Evolutionary conservation across 1,140 invertebrate species (phyloP).

Genomic region (Cotesia vestalis): DNA sequence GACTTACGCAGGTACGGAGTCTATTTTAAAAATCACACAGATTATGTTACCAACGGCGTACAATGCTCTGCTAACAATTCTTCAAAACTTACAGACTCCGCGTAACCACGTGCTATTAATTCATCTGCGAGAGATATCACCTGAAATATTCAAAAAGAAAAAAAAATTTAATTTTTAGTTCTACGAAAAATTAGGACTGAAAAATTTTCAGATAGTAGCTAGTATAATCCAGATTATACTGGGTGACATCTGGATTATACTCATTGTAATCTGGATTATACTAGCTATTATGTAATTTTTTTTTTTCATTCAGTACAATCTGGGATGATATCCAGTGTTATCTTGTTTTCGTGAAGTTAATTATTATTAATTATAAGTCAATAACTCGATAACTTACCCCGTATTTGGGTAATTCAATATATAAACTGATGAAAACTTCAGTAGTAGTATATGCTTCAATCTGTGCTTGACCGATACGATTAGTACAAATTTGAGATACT

Average conservation of each 20-base stretch:
- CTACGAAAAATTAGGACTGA: too few relatives aligned
- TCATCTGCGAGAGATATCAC: constrained; percentile 61
- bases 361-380: constrained; percentile 22
- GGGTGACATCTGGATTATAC: too few relatives aligned
- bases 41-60: constrained; percentile 11
- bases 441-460: constrained; percentile 80
- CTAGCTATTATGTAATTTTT: too few relatives aligned
- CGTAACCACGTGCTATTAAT: constrained; percentile 54
- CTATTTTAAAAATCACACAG: constrained; percentile 18
- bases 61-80: constrained; percentile 45
- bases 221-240: too few relatives aligned
- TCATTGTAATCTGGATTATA: too few relatives aligned
- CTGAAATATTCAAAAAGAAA: constrained; percentile 43
- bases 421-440: constrained; percentile 54
- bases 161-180: not conserved
- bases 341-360: not conserved
- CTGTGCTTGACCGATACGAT: constrained; percentile 85
- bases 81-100: constrained; percentile 50
- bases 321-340: too few relatives aligned
- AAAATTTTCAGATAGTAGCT: too few relatives aligned
- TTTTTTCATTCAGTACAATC: too few relatives aligned
- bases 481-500: constrained; percentile 80
- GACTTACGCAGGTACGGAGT: constrained; percentile 23
- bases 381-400: constrained; percentile 50
- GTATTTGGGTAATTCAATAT: constrained; percentile 56